These are phyloP conservation scores for Dicaeum eximium DNA, from an alignment of 2,113 vertebrate genomes.

Conservation along the genomic window DNA sequence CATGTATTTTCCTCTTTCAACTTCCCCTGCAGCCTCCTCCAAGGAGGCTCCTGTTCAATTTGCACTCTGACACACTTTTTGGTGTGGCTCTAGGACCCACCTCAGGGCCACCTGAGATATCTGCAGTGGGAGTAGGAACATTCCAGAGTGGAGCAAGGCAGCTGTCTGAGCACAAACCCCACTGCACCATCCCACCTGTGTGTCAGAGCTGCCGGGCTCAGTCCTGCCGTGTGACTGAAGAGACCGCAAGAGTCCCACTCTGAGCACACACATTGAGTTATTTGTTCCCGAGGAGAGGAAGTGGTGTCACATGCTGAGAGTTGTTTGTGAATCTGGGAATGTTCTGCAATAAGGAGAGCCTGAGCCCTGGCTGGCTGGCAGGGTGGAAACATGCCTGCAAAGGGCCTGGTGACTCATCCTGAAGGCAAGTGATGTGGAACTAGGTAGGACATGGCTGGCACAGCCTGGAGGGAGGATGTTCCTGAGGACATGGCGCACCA, in stretches of 20 bases:
- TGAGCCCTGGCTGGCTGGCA: background rate
- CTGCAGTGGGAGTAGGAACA: background rate
- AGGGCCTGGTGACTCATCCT: background rate
- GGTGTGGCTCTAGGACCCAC: background rate
- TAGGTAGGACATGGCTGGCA: background rate
- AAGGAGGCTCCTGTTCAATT: background rate
- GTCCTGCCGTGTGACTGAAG: background rate
- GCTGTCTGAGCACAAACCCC: background rate
- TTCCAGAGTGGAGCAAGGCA: background rate
- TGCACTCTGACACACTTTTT: background rate
- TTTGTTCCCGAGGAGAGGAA: background rate
- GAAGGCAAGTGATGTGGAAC: accelerated
- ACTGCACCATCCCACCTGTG: background rate
- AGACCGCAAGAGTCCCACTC: background rate
- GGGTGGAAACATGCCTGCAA: background rate
- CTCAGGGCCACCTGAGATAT: background rate
- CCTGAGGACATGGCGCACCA: background rate
- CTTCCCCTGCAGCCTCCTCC: background rate
- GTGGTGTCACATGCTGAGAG: background rate
- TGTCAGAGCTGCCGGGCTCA: accelerated
- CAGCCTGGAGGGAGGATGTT: background rate
- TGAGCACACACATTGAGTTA: background rate
- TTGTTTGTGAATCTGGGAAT: background rate
- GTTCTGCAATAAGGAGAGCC: background rate
- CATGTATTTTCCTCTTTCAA: background rate